phyloP scores from a whole-genome alignment of 2,888 invertebrate species.

The Drosophila kokeensis region DNA sequence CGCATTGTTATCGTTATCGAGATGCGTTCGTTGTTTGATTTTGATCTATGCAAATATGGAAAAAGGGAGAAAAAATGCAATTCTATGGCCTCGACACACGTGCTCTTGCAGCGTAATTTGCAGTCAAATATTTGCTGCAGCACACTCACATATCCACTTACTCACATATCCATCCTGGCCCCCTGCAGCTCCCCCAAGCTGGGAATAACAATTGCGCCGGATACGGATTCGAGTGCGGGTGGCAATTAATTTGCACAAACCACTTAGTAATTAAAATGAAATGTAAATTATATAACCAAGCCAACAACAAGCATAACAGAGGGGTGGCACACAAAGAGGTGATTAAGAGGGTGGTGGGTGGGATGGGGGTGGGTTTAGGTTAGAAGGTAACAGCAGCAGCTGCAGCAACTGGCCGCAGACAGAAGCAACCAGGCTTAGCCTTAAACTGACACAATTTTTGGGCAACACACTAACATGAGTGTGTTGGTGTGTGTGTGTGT shows the following conservation, averaged over 20 bases:
- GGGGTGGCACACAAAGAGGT: not conserved
- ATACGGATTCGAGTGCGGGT: constrained; percentile 38
- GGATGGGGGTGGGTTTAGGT: not conserved
- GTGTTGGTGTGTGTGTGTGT: not conserved
- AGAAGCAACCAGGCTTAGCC: constrained; percentile 35
- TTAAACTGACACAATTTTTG: constrained; percentile 62
- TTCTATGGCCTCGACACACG: constrained; percentile 25
- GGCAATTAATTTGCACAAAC: constrained; percentile 78
- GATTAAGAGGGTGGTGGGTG: not conserved
- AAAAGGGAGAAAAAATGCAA: constrained; percentile 2
- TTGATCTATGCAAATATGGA: constrained; percentile 34
- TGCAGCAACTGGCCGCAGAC: constrained; percentile 1
- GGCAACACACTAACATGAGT: constrained; percentile 4
- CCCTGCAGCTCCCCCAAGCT: not conserved
- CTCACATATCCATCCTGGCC: not conserved
- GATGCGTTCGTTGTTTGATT: constrained; percentile 30
- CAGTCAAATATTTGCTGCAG: constrained; percentile 55
- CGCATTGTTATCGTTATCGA: constrained; percentile 13
- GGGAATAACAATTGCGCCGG: constrained; percentile 19
- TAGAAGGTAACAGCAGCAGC: constrained; percentile 6
- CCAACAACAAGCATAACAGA: constrained; percentile 27
- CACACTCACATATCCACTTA: not conserved
- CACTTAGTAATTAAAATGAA: constrained; percentile 78
- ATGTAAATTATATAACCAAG: constrained; percentile 74
- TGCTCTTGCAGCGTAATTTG: constrained; percentile 49